These are phyloP conservation scores for Dasypus novemcinctus DNA, from an alignment of 2,113 vertebrate species.

Conservation along the genomic window DNA sequence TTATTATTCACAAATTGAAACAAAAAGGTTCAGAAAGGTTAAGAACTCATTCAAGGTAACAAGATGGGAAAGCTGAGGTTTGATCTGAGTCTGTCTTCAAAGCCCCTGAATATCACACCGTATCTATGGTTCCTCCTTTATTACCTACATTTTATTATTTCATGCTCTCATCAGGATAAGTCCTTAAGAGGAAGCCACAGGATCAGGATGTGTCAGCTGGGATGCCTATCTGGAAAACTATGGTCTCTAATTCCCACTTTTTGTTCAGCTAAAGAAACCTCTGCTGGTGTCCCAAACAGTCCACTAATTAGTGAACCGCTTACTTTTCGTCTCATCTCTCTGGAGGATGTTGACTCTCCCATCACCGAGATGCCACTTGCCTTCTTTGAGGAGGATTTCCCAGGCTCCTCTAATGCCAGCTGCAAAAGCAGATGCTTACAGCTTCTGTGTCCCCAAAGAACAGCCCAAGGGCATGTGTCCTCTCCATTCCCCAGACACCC, in stretches of 20 bases:
- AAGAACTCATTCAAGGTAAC: neutral
- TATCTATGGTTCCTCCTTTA: neutral
- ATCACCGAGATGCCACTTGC: neutral
- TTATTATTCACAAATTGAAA: neutral
- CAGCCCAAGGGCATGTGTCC: too few relatives aligned
- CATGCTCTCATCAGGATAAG: neutral
- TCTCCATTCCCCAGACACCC: neutral
- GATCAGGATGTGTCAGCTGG: neutral
- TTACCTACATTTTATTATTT: neutral
- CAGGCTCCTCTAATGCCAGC: neutral
- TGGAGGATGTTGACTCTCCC: neutral
- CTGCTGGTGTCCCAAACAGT: neutral
- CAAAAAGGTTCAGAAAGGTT: neutral
- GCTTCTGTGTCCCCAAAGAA: neutral
- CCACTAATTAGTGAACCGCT: rapidly evolving
- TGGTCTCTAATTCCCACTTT: neutral
- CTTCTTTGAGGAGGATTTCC: neutral
- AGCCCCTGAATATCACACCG: neutral
- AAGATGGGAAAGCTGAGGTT: neutral
- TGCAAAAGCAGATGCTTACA: neutral
- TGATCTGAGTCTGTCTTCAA: neutral
- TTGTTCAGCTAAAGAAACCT: neutral
- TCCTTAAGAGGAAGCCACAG: neutral
- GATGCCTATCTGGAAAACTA: neutral
- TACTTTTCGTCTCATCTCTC: neutral